Percentiles rank a stretch among this genome's conserved stretches.
These are phyloP conservation scores for Orchesella flavescens DNA, from an alignment of 2,888 invertebrate genomes.

Conservation along the genomic window DNA sequence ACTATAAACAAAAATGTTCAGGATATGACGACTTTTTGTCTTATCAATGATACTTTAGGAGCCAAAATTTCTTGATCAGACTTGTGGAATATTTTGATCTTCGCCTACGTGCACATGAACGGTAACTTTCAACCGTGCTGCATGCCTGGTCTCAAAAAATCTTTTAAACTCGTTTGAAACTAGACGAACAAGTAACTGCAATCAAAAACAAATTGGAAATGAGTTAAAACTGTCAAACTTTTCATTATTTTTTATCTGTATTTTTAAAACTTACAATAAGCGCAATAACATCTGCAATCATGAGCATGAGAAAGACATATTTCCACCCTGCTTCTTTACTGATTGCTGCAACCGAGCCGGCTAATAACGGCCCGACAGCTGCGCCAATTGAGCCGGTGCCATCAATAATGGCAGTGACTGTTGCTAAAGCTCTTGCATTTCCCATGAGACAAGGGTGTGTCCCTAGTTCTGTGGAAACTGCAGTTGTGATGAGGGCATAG, in stretches of 20 bases:
- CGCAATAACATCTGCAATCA: conserved; percentile 85
- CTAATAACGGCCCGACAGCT: conserved; percentile 92
- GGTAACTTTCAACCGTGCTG: conserved; percentile 68
- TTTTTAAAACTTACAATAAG: conserved; percentile 78
- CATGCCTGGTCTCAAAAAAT: conserved; percentile 66
- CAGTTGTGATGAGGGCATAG: conserved; percentile 96
- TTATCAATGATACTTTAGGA: no score
- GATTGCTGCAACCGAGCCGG: conserved; percentile 82
- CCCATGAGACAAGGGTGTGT: conserved; percentile 89
- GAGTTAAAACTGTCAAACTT: not conserved
- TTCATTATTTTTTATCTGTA: not conserved
- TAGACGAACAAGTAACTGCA: conserved; percentile 75
- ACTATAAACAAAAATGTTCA: no score
- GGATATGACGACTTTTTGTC: no score
- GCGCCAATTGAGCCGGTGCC: conserved; percentile 95
- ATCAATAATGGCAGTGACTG: conserved; percentile 98
- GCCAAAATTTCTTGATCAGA: conserved; percentile 19
- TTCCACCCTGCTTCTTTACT: conserved; percentile 81
- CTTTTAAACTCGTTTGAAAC: conserved; percentile 74
- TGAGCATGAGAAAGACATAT: conserved; percentile 92
- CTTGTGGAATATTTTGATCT: conserved; percentile 40
- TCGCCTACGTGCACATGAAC: conserved; percentile 55
- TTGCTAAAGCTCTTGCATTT: conserved; percentile 91
- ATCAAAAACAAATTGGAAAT: conserved; percentile 58
- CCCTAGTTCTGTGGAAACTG: conserved; percentile 95